These are phyloP conservation scores for Idris sp. DNA, from an alignment of 1,140 invertebrate species.

Conservation along the genomic window DNA sequence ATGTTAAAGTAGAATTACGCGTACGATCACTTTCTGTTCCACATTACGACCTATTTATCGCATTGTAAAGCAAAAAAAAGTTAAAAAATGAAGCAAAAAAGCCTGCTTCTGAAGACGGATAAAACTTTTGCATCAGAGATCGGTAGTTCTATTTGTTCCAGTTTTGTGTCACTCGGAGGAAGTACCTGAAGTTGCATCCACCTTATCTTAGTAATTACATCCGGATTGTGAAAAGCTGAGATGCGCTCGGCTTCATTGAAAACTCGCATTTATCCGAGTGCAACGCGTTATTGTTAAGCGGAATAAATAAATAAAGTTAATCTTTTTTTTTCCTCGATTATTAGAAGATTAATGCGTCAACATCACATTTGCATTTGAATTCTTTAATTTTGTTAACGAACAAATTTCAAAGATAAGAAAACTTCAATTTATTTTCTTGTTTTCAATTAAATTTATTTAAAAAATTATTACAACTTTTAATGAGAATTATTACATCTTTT, in stretches of 20 bases:
- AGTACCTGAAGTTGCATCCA: constrained; percentile 27
- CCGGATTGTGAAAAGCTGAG: constrained; percentile 20
- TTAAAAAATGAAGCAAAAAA: constrained; percentile 2
- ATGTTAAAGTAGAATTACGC: constrained; percentile 5
- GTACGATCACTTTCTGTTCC: constrained; percentile 10
- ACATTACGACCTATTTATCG: constrained; percentile 42
- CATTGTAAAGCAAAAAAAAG: constrained; percentile 20
- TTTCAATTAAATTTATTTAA: too few species aligned
- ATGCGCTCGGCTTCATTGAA: constrained; percentile 12
- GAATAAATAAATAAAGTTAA: constrained; percentile 31
- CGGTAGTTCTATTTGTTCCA: constrained; percentile 30
- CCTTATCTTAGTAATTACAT: constrained; percentile 50
- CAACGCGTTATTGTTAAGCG: constrained; percentile 11
- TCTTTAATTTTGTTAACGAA: too few species aligned
- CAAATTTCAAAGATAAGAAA: too few species aligned
- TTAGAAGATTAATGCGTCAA: constrained; percentile 7
- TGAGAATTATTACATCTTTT: too few species aligned
- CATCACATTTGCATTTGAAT: constrained; percentile 2
- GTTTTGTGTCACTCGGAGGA: constrained; percentile 29
- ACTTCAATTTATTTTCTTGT: too few species aligned
- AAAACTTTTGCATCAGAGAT: constrained; percentile 36
- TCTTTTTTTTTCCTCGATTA: constrained; percentile 22
- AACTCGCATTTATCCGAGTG: constrained; percentile 8
- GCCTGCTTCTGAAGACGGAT: constrained; percentile 18
- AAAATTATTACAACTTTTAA: too few species aligned